These are phyloP conservation scores for Chiloscyllium punctatum DNA, from an alignment of 2,797 vertebrate genomes.

Conservation along the genomic window DNA sequence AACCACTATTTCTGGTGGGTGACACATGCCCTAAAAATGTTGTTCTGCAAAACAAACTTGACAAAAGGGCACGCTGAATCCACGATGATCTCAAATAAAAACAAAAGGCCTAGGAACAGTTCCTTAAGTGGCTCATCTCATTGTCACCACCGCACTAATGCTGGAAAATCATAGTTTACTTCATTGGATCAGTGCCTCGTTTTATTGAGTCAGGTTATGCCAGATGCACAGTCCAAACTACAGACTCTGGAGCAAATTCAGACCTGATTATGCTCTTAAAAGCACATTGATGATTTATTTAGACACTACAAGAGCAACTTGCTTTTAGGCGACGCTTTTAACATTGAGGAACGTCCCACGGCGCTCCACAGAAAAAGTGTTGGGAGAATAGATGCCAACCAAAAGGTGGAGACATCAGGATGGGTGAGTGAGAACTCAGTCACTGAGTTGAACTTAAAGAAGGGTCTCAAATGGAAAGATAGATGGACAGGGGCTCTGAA, in stretches of 20 bases:
- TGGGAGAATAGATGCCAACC: background rate
- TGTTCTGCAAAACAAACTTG: background rate
- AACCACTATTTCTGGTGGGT: background rate
- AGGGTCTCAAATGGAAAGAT: background rate
- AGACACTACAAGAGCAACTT: background rate
- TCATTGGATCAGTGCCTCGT: background rate
- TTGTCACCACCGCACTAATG: background rate
- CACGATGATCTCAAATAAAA: background rate
- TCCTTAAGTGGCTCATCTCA: background rate
- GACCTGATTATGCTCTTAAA: background rate
- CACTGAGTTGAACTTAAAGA: background rate
- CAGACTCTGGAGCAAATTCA: background rate
- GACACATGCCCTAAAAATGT: background rate
- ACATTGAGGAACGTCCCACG: background rate
- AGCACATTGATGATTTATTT: slow-evolving; percentile 3
- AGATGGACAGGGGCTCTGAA: background rate
- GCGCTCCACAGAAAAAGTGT: background rate
- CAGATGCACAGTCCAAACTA: background rate
- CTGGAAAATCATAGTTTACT: background rate
- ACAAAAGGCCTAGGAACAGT: background rate
- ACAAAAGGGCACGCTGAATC: background rate
- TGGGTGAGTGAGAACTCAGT: background rate
- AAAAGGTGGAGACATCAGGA: background rate
- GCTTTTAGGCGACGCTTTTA: background rate
- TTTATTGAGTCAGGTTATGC: background rate